Evolutionary conservation across 2,888 invertebrate species (phyloP), one percentile per base, ranked within the genome.

Genomic region (Drepanosiphum platanoidis): DNA sequence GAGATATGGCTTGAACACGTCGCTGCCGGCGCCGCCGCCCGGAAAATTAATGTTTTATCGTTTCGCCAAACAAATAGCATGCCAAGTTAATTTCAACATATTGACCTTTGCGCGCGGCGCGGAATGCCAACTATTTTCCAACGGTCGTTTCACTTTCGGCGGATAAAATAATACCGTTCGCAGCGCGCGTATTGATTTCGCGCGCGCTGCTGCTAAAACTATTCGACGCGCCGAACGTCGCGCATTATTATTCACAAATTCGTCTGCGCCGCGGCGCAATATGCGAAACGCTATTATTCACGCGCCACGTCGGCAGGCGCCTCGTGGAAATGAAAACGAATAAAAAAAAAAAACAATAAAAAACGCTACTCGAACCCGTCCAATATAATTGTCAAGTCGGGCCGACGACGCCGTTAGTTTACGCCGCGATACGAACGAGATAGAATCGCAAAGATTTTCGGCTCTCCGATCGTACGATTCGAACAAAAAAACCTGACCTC

Each of bases 111-210:
- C 5, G 15, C 13, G 34, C n/a, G n/a, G n/a, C n/a, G 7, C 1
- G n/a, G 32, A 75, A 75, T 11, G 32, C 52, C 52, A 75, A 75
- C 74, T 58, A 58, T 75, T 77, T 61, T 75, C 34, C 2, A 58
- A 75, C 52, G n/a, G 8, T 36, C 15, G 36, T 77, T 61, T 61
- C 32, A 15, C 18, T 34, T 34, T 58, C 3, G 22, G 2, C 32
- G 5, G 22, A 52, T 2, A 46, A 13, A 27, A 11, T 3, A 42
- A 13, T 3, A 42, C 1, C 3, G 13, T 30, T 22, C 13, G 52
- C 22, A 11, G 61, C 9, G 61, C 9, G 27, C n/a, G 27, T 61
- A 52, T 52, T 52, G 52, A 52, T 52, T 52, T 52, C 52, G 22
- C n/a, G n/a, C n/a, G 52, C 4, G 52, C 18, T 22, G 18, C 22